phyloP scores from a whole-genome alignment of 2,797 vertebrate species.

The Sorex maritimensis region DNA sequence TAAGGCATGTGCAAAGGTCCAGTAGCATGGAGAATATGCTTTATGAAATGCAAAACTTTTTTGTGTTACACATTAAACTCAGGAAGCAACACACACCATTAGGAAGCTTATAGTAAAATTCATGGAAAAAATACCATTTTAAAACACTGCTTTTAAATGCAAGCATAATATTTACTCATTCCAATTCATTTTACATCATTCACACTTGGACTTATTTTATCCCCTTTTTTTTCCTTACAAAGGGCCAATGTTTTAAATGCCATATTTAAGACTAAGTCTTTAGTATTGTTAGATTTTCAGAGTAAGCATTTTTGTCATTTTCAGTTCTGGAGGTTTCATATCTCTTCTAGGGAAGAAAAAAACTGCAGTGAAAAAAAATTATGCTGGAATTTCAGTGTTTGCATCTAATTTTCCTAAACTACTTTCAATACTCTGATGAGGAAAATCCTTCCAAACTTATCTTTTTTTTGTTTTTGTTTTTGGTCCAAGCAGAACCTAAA shows the following conservation, averaged over 20 bases:
- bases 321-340: neutral
- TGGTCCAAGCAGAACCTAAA: neutral
- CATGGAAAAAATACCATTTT: neutral
- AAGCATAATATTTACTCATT: conserved; percentile 17
- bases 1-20: neutral
- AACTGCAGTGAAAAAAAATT: neutral
- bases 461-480: neutral
- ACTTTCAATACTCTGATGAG: conserved; percentile 9
- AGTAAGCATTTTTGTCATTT: conserved; percentile 24
- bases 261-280: neutral
- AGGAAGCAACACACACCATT: neutral
- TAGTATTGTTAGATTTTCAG: conserved; percentile 45
- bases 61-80: neutral
- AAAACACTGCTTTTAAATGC: neutral
- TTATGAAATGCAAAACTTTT: neutral
- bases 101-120: neutral
- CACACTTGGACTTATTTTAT: neutral
- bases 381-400: neutral
- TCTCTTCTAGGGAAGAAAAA: conserved; percentile 26
- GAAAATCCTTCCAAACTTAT: neutral
- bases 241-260: neutral
- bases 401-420: neutral
- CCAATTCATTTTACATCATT: neutral
- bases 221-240: neutral
- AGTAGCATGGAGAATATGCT: neutral